These are phyloP conservation scores for Nesogale talazaci DNA, from an alignment of 2,113 vertebrate species.

Conservation along the genomic window DNA sequence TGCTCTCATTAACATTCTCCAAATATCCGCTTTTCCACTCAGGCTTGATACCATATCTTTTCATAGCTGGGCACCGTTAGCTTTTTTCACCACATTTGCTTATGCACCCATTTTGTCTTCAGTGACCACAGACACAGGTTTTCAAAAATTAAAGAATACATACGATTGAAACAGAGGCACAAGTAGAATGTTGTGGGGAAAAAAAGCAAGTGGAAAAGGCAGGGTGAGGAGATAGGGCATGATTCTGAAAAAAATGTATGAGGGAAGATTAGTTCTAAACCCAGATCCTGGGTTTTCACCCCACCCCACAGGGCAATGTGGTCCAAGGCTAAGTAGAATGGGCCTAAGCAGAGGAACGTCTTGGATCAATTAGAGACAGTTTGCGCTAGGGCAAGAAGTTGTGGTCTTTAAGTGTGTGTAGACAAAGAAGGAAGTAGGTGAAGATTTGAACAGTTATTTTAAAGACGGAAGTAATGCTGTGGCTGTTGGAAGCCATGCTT, in stretches of 20 bases:
- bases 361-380: background rate
- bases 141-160: background rate
- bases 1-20: too few relatives aligned
- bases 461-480: constrained; percentile 63
- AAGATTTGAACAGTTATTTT: constrained; percentile 57
- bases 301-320: background rate
- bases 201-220: background rate
- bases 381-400: constrained; percentile 6
- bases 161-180: background rate
- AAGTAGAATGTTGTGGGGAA: background rate
- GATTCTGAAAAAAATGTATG: background rate
- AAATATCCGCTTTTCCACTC: too few relatives aligned
- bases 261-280: background rate
- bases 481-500: constrained; percentile 33
- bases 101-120: too few relatives aligned
- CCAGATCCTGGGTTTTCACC: background rate
- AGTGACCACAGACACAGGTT: background rate
- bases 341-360: background rate
- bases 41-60: too few relatives aligned
- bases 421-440: constrained; percentile 37
- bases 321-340: background rate
- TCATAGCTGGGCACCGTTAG: too few relatives aligned
- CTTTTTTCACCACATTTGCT: too few relatives aligned
- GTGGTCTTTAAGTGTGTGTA: constrained; percentile 7
- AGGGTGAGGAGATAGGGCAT: background rate